These are phyloP conservation scores for Eurytemora carolleeae DNA, from an alignment of 1,140 invertebrate genomes.

Conservation along the genomic window DNA sequence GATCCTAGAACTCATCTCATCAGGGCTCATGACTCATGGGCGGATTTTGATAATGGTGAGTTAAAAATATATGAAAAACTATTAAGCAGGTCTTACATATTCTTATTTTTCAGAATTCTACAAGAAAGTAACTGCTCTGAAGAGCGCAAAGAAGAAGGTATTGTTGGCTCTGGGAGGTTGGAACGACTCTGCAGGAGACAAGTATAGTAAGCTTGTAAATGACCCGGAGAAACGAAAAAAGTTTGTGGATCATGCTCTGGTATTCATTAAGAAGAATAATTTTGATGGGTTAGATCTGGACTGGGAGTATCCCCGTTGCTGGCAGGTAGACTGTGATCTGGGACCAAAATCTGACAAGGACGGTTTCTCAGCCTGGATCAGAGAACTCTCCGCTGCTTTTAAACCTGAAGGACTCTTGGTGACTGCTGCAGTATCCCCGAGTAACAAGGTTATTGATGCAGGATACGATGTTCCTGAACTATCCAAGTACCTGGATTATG, in stretches of 20 bases:
- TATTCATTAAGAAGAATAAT: conserved; percentile 19
- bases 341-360: conserved; percentile 35
- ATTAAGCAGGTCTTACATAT: background rate
- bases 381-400: conserved; percentile 50
- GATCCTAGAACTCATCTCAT: conserved; percentile 52
- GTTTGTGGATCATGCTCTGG: conserved; percentile 18
- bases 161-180: conserved; percentile 65
- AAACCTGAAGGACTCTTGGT: conserved; percentile 39
- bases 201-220: conserved; percentile 52
- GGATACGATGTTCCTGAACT: conserved; percentile 53
- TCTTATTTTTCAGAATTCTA: conserved; percentile 35
- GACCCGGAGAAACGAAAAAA: conserved; percentile 27
- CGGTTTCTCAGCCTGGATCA: conserved; percentile 44
- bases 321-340: conserved; percentile 17
- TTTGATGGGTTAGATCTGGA: conserved; percentile 23
- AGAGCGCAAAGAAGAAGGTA: conserved; percentile 37
- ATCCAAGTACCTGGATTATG: conserved; percentile 52
- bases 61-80: background rate
- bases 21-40: conserved; percentile 65
- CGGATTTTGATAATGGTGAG: conserved; percentile 52
- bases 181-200: conserved; percentile 61
- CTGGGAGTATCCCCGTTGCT: conserved; percentile 22
- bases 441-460: conserved; percentile 24
- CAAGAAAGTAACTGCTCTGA: conserved; percentile 35
- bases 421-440: conserved; percentile 37